These are phyloP conservation scores for Pelobates cultripes DNA, from an alignment of 2,797 vertebrate genomes.

Conservation along the genomic window DNA sequence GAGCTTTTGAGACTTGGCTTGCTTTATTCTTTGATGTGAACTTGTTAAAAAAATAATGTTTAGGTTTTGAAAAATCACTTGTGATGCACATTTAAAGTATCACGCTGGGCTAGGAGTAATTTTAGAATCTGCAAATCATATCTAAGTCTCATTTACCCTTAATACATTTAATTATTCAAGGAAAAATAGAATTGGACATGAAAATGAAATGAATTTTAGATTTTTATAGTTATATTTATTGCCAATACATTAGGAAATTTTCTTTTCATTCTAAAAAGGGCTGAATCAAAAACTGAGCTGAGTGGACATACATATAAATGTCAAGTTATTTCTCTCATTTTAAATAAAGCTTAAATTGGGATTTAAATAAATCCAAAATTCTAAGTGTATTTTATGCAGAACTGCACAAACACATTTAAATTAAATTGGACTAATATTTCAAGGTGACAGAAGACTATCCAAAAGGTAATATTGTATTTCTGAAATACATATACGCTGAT, in stretches of 20 bases:
- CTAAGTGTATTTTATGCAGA: neutral
- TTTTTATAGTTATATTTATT: neutral
- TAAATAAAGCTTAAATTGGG: neutral
- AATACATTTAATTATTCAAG: neutral
- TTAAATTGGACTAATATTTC: neutral
- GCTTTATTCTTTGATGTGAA: neutral
- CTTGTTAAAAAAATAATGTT: neutral
- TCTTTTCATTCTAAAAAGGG: neutral
- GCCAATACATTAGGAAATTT: neutral
- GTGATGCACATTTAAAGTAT: constrained; percentile 4
- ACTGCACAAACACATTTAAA: neutral
- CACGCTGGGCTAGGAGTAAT: neutral
- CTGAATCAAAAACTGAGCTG: neutral
- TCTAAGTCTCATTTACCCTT: neutral
- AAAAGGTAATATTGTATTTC: neutral
- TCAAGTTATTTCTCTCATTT: neutral
- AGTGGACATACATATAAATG: neutral
- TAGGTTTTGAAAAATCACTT: neutral
- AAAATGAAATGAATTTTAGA: neutral
- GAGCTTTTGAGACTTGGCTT: constrained; percentile 19
- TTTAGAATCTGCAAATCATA: neutral
- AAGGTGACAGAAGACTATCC: neutral
- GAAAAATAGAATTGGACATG: neutral
- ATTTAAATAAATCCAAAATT: neutral
- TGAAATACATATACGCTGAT: neutral